Percentiles rank a stretch among this genome's conserved stretches.
Evolutionary conservation across 2,797 vertebrate species (phyloP).

Genomic region (Rhinogobio ventralis): DNA sequence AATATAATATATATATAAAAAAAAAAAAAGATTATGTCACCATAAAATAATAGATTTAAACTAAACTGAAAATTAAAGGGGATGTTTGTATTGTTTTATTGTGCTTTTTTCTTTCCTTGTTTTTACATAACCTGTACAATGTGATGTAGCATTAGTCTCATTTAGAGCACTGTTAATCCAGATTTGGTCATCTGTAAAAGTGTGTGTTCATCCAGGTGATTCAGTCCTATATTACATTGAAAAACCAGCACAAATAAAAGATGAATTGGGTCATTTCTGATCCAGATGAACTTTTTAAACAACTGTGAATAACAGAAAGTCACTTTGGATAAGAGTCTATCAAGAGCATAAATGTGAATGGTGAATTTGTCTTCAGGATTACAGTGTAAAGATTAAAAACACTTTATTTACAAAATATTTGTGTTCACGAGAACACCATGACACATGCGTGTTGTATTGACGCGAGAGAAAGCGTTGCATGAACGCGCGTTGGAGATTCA

Average conservation of each 20-base stretch:
- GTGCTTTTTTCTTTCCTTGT: too few relatives aligned
- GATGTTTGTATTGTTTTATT: too few relatives aligned
- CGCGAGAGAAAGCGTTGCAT: neutral
- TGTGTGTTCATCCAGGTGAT: neutral
- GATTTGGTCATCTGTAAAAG: neutral
- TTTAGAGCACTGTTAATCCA: neutral
- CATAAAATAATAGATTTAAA: too few relatives aligned
- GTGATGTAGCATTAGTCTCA: neutral
- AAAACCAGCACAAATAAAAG: neutral
- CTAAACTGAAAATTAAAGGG: too few relatives aligned
- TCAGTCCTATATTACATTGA: neutral
- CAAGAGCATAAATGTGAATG: neutral
- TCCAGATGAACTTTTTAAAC: neutral
- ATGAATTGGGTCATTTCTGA: neutral
- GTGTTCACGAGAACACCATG: too few relatives aligned
- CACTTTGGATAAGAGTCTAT: neutral
- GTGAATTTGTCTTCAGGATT: neutral
- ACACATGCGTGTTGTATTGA: too few relatives aligned
- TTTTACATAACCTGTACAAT: neutral
- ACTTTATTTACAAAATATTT: too few relatives aligned
- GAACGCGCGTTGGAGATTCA: neutral
- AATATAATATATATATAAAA: too few relatives aligned
- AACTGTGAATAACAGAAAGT: neutral
- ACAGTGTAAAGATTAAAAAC: neutral
- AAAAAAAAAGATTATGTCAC: too few relatives aligned